phyloP scores from a whole-genome alignment of 2,113 vertebrate genomes.

The Meles meles region DNA sequence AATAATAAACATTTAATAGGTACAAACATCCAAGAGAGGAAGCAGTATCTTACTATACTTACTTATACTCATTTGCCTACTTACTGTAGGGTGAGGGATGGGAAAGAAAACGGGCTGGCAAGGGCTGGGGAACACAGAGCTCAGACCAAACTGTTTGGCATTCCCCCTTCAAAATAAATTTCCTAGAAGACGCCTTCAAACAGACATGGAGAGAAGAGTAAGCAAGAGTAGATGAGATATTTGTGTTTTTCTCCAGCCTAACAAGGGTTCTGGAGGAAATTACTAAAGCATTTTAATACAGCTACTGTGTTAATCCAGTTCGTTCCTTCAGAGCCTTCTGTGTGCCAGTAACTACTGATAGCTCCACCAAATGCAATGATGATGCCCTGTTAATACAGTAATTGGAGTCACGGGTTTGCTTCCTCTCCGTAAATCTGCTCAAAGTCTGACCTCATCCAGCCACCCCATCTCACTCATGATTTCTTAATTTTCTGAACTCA shows the following conservation, averaged over 20 bases:
- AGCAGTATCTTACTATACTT: background rate
- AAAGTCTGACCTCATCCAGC: background rate
- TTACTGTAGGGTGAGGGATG: background rate
- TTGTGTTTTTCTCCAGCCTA: background rate
- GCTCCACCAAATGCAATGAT: background rate
- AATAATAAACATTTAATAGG: background rate
- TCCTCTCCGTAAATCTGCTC: background rate
- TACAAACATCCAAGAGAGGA: background rate
- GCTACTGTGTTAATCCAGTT: background rate
- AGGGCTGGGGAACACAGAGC: background rate
- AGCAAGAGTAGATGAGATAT: background rate
- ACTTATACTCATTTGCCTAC: background rate
- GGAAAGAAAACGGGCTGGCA: background rate
- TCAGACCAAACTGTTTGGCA: background rate
- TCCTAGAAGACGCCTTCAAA: background rate
- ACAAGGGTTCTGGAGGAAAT: background rate
- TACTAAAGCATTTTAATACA: background rate
- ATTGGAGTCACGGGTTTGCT: background rate
- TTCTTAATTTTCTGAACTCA: background rate
- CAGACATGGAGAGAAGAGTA: background rate
- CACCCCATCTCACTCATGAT: background rate
- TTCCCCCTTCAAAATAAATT: background rate
- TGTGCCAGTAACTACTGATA: background rate
- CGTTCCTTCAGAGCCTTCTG: background rate
- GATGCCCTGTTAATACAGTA: background rate